phyloP scores from a whole-genome alignment of 2,113 vertebrate genomes.

The Poeciliopsis turrubarensis region DNA sequence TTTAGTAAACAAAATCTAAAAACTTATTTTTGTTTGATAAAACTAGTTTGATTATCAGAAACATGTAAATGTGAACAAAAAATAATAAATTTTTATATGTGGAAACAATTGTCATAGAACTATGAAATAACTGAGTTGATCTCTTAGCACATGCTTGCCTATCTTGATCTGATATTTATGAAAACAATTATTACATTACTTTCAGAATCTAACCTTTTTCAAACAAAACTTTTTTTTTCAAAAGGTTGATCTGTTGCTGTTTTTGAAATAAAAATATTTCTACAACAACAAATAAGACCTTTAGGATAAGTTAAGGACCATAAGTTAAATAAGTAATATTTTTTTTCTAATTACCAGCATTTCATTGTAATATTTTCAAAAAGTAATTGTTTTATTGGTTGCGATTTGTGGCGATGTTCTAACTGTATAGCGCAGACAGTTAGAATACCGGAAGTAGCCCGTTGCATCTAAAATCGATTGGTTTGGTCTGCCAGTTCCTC shows the following conservation, averaged over 20 bases:
- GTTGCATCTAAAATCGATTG: slow-evolving; percentile 32
- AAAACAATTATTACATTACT: too few relatives aligned
- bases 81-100: background rate
- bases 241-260: too few relatives aligned
- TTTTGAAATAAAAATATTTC: background rate
- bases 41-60: background rate
- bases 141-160: too few relatives aligned
- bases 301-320: background rate
- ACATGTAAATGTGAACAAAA: background rate
- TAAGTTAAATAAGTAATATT: background rate
- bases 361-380: too few relatives aligned
- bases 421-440: too few relatives aligned
- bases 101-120: background rate
- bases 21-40: background rate
- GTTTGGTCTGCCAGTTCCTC: slow-evolving; percentile 13
- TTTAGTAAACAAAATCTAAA: background rate
- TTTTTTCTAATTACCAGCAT: too few relatives aligned
- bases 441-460: too few relatives aligned
- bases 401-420: too few relatives aligned
- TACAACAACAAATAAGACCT: background rate
- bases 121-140: background rate
- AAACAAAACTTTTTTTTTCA: too few relatives aligned
- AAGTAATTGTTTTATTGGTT: too few relatives aligned
- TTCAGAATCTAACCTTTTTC: too few relatives aligned
- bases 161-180: too few relatives aligned